A percentile compares a stretch with the other conserved stretches of the same genome.
Conservation (phyloP, 2,888 invertebrate species). For the Panopea generosa region DNA sequence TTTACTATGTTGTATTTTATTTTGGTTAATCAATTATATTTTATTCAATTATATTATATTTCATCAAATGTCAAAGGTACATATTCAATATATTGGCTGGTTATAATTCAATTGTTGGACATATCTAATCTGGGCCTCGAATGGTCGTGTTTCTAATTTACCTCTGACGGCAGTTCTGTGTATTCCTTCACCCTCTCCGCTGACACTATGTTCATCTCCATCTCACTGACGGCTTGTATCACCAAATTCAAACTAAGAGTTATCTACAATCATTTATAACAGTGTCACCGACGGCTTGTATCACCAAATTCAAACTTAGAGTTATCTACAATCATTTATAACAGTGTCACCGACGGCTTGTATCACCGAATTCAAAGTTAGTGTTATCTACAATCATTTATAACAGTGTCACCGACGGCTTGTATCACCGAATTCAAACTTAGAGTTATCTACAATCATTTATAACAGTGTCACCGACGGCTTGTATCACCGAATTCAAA, state of each 20-base stretch:
- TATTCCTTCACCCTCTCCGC: constrained; percentile 98
- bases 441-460: constrained; percentile 46
- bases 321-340: constrained; percentile 87
- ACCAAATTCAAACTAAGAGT: constrained; percentile 55
- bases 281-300: constrained; percentile 92
- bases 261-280: constrained; percentile 89
- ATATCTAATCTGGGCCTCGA: too few relatives aligned
- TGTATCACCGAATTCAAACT: constrained; percentile 57
- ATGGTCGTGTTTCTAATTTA: too few relatives aligned
- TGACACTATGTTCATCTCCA: constrained; percentile 98
- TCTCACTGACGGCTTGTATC: constrained; percentile 91
- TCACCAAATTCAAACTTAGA: constrained; percentile 52
- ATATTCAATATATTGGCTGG: too few relatives aligned
- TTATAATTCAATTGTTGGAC: too few relatives aligned
- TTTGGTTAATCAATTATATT: too few relatives aligned
- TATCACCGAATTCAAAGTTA: constrained; percentile 53
- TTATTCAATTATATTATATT: too few relatives aligned
- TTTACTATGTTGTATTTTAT: too few relatives aligned
- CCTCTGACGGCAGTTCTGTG: constrained; percentile 87
- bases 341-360: constrained; percentile 95
- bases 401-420: constrained; percentile 96
- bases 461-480: constrained; percentile 95
- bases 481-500: constrained; percentile 54
- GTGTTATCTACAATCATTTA: constrained; percentile 86
- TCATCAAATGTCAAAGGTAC: too few relatives aligned